Percentiles rank a stretch among this genome's conserved stretches.
phyloP scores from a whole-genome alignment of 2,113 vertebrate genomes.

The Melanocharis versteri region DNA sequence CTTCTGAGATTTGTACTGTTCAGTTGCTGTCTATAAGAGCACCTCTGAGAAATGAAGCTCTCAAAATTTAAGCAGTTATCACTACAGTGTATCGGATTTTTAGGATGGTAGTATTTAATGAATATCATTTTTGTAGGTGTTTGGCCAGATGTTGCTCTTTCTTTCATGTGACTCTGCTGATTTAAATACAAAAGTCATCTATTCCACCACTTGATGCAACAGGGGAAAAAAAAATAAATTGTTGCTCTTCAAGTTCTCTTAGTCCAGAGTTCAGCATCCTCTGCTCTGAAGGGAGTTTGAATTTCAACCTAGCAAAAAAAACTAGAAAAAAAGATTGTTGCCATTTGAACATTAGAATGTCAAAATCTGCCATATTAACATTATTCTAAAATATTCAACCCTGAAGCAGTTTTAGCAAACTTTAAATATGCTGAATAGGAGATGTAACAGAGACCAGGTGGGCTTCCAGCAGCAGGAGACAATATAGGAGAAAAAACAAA shows the following conservation, averaged over 20 bases:
- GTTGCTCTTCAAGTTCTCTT: not conserved
- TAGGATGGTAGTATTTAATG: not conserved
- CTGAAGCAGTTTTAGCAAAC: constrained; percentile 12
- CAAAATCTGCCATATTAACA: constrained; percentile 11
- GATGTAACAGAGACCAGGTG: constrained; percentile 13
- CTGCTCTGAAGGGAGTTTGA: not conserved
- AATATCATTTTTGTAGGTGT: not conserved
- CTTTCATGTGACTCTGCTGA: not conserved
- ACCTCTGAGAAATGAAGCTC: not conserved
- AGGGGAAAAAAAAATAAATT: not conserved
- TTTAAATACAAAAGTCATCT: not conserved
- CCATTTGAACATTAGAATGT: constrained; percentile 33
- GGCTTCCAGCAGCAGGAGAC: constrained; percentile 23
- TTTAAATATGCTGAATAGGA: constrained; percentile 33
- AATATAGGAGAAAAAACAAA: constrained; percentile 16
- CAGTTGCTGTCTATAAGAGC: not conserved
- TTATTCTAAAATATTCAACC: constrained; percentile 29
- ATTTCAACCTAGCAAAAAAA: not conserved
- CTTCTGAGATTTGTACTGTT: not conserved
- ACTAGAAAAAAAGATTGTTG: not conserved
- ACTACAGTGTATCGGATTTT: not conserved
- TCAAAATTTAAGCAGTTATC: not conserved
- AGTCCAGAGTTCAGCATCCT: not conserved
- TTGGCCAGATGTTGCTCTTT: constrained; percentile 33
- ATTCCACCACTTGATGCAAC: not conserved